phyloP scores from a whole-genome alignment of 2,797 vertebrate genomes.

The Pantherophis vulpinus region DNA sequence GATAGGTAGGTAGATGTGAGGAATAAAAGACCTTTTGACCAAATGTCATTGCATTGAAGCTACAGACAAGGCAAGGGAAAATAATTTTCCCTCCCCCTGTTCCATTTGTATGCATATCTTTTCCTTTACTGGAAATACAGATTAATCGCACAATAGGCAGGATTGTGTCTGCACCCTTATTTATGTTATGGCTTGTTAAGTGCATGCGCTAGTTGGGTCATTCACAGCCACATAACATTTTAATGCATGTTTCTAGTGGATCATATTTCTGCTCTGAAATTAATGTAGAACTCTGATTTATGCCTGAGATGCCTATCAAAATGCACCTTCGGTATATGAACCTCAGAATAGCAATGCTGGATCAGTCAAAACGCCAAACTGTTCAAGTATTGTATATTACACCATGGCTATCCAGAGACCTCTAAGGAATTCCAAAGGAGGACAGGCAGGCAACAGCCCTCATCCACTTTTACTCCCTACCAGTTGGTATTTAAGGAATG shows the following conservation, averaged over 20 bases:
- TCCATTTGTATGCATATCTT: not conserved
- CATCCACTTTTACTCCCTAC: not conserved
- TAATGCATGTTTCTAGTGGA: not conserved
- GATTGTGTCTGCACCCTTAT: not conserved
- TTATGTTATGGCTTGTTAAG: not conserved
- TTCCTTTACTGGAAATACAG: not conserved
- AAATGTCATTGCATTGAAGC: conserved; percentile 12
- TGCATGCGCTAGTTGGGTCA: not conserved
- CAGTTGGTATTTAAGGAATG: not conserved
- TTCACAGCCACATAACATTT: not conserved
- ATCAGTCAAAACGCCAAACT: not conserved
- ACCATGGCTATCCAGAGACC: not conserved
- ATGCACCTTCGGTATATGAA: not conserved
- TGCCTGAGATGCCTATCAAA: not conserved
- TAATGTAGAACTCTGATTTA: not conserved
- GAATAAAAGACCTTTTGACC: conserved; percentile 11
- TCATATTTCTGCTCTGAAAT: not conserved
- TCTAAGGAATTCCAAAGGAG: not conserved
- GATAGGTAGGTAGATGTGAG: conserved; percentile 20
- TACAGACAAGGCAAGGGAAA: not conserved
- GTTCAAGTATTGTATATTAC: not conserved
- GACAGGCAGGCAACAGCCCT: not conserved
- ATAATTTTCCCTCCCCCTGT: not conserved
- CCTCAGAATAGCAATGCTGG: not conserved
- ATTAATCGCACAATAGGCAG: not conserved